These are phyloP conservation scores for Bergia sp. DNA, from an alignment of 92 coral and sea anemone species.

Conservation along the genomic window DNA sequence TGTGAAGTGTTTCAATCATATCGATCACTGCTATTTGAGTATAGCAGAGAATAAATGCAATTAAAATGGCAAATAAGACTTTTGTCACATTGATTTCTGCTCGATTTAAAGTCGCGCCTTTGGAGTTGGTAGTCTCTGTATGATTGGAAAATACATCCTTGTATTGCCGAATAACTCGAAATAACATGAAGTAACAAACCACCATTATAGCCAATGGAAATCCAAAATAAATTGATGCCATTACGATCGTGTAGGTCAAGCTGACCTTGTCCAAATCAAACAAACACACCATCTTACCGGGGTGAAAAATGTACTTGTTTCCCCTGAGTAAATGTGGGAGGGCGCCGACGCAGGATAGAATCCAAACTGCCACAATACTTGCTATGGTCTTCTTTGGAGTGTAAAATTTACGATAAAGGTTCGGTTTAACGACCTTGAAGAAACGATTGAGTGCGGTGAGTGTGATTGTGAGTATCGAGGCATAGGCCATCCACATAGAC, in stretches of 20 bases:
- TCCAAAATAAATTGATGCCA: constrained; percentile 19
- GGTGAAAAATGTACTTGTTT: constrained; percentile 42
- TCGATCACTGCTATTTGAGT: constrained; percentile 37
- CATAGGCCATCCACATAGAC: constrained; percentile 38
- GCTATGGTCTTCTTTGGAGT: constrained; percentile 30
- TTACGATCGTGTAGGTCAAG: constrained; percentile 1
- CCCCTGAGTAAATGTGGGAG: constrained; percentile 29
- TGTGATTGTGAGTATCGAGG: constrained; percentile 34
- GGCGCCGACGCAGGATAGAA: constrained; percentile 25
- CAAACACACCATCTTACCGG: constrained; percentile 38
- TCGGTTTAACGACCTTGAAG: constrained; percentile 38
- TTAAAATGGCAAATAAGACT: constrained; percentile 32
- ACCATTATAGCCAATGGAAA: constrained; percentile 32
- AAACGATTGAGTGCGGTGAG: constrained; percentile 40
- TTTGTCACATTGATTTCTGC: constrained; percentile 30
- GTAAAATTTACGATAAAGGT: background rate
- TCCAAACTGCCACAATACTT: constrained; percentile 31
- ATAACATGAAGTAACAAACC: constrained; percentile 19
- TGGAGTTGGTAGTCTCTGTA: background rate
- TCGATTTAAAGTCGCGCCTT: background rate
- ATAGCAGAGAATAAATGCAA: constrained; percentile 26
- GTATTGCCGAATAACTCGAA: constrained; percentile 26
- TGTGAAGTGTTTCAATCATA: constrained; percentile 20
- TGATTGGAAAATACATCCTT: background rate
- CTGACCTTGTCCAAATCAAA: constrained; percentile 29